Percentiles rank a stretch among this genome's conserved stretches.
These are phyloP conservation scores for Urocynchramus pylzowi DNA, from an alignment of 2,113 vertebrate species.

Conservation along the genomic window DNA sequence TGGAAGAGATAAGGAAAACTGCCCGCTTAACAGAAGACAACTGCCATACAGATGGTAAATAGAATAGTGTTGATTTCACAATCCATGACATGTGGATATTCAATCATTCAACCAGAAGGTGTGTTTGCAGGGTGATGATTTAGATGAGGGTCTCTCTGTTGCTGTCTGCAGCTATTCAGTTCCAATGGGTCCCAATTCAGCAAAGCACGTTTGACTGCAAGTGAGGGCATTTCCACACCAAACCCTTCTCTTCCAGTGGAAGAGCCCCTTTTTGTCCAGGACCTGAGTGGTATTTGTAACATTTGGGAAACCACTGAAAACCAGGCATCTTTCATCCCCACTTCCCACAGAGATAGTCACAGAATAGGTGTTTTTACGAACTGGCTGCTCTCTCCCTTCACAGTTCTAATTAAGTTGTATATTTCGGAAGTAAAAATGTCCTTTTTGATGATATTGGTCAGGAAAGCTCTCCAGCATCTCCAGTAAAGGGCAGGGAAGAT, in stretches of 20 bases:
- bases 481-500: not conserved
- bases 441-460: not conserved
- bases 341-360: not conserved
- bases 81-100: no score
- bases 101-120: not conserved
- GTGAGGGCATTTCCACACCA: not conserved
- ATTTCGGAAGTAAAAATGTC: conserved; percentile 52
- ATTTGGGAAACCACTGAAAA: not conserved
- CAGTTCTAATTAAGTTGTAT: conserved; percentile 34
- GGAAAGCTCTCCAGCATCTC: conserved; percentile 10
- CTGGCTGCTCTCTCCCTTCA: not conserved
- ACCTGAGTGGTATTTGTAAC: not conserved
- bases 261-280: not conserved
- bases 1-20: no score
- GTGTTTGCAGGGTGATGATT: not conserved
- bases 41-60: no score
- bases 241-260: not conserved
- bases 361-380: not conserved
- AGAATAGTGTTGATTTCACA: no score
- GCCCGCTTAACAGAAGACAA: no score
- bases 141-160: not conserved
- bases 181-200: not conserved
- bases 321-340: not conserved
- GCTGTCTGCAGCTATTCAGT: not conserved
- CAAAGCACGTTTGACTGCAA: not conserved